Conservation (phyloP, 1,140 invertebrate species). For the Temnothorax longispinosus region DNA sequence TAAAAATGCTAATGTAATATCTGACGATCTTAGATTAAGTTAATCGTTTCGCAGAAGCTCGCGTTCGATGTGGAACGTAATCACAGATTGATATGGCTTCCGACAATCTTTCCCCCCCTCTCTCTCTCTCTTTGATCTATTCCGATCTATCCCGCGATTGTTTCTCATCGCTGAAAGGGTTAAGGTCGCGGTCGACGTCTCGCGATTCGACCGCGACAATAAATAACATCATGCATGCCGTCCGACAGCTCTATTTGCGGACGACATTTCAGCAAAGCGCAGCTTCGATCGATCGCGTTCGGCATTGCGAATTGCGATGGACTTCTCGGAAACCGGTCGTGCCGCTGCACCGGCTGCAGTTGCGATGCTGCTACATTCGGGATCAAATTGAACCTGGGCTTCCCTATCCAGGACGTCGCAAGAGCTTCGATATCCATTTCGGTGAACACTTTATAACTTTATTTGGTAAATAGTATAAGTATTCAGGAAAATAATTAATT, state of each 20-base stretch:
- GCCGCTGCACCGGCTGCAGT: background rate
- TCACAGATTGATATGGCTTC: background rate
- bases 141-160: background rate
- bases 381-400: slow-evolving; percentile 27
- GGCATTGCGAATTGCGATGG: background rate
- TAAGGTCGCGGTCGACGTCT: slow-evolving; percentile 43
- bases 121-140: background rate
- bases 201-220: background rate
- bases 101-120: background rate
- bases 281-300: slow-evolving; percentile 28
- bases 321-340: slow-evolving; percentile 24
- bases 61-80: background rate
- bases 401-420: background rate
- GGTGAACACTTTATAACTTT: background rate
- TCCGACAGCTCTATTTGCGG: slow-evolving; percentile 14
- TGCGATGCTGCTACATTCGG: background rate
- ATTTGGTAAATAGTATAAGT: background rate
- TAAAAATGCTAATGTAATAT: slow-evolving; percentile 21
- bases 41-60: slow-evolving; percentile 7
- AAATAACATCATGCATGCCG: slow-evolving; percentile 15
- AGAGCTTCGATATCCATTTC: background rate
- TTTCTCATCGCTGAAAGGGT: slow-evolving; percentile 19
- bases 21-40: background rate
- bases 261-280: slow-evolving; percentile 1
- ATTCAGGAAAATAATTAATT: background rate